These are phyloP conservation scores for Porphyrio hochstetteri DNA, from an alignment of 2,113 vertebrate genomes.

Conservation along the genomic window DNA sequence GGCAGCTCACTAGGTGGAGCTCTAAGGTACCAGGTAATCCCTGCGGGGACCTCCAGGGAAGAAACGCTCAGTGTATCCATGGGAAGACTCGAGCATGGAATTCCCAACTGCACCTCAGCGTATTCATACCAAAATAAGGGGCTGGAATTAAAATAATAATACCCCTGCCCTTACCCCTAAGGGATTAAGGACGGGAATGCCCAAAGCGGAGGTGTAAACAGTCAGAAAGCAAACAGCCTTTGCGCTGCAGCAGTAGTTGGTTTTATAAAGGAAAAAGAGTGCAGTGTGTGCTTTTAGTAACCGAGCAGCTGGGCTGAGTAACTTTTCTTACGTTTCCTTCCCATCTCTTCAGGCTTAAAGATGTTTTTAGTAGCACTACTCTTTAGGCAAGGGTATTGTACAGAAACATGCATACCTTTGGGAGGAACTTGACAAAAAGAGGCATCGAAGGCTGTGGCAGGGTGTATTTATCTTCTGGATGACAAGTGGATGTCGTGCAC, in stretches of 20 bases:
- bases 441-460: not conserved
- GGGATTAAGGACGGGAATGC: not conserved
- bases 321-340: not conserved
- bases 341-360: not conserved
- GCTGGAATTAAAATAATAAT: not conserved
- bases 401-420: not conserved
- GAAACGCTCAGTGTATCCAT: not conserved
- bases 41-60: not conserved
- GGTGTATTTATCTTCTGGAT: not conserved
- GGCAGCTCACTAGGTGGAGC: slow-evolving; percentile 63
- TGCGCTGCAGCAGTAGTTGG: not conserved
- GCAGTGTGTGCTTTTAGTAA: not conserved
- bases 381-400: not conserved
- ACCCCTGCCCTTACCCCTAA: no score
- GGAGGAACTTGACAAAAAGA: not conserved
- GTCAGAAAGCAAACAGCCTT: not conserved
- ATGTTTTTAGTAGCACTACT: no score
- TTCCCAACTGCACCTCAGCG: not conserved
- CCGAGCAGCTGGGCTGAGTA: not conserved
- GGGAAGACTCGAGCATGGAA: not conserved
- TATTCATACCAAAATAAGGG: not conserved
- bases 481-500: not conserved
- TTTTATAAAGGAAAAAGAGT: not conserved
- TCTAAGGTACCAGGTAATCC: slow-evolving; percentile 40
- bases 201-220: slow-evolving; percentile 19